These are phyloP conservation scores for Dryococelus australis DNA, from an alignment of 2,888 invertebrate genomes.

Conservation along the genomic window DNA sequence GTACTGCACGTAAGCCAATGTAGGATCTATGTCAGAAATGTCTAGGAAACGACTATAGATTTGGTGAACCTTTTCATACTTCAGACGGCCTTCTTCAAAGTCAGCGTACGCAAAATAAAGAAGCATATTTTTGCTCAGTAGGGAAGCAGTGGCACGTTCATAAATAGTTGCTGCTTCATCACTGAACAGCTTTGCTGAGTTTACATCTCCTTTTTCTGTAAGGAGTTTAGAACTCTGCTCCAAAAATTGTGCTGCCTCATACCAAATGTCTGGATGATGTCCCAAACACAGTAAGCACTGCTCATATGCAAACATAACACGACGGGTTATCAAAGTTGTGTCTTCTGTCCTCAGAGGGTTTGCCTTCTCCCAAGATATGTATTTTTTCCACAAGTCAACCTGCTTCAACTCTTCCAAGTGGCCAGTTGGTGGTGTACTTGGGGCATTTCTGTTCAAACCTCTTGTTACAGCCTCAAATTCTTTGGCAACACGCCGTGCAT, in stretches of 20 bases:
- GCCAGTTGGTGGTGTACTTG: conserved; percentile 94
- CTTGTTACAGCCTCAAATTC: conserved; percentile 94
- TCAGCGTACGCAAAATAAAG: conserved; percentile 98
- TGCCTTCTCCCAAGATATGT: conserved; percentile 95
- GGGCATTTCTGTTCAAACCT: conserved; percentile 93
- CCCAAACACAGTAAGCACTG: conserved; percentile 95
- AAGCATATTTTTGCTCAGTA: conserved; percentile 90
- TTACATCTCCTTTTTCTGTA: conserved; percentile 95
- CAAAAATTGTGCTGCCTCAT: conserved; percentile 96
- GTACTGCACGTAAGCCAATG: conserved; percentile 96
- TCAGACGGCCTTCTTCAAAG: conserved; percentile 95
- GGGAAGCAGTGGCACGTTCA: conserved; percentile 89
- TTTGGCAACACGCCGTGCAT: conserved; percentile 93
- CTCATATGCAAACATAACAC: conserved; percentile 99
- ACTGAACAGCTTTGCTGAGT: conserved; percentile 89
- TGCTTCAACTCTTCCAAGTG: conserved; percentile 92
- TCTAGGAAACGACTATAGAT: conserved; percentile 93
- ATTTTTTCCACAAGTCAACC: conserved; percentile 99
- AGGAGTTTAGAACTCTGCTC: conserved; percentile 94
- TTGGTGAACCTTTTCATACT: conserved; percentile 95
- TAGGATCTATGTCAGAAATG: conserved; percentile 92
- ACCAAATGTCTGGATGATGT: conserved; percentile 99
- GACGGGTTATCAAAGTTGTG: conserved; percentile 87
- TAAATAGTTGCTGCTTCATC: conserved; percentile 96
- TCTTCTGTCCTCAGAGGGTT: conserved; percentile 98